Conservation (phyloP, 2,797 vertebrate species). For the Kryptopterus vitreolus region DNA sequence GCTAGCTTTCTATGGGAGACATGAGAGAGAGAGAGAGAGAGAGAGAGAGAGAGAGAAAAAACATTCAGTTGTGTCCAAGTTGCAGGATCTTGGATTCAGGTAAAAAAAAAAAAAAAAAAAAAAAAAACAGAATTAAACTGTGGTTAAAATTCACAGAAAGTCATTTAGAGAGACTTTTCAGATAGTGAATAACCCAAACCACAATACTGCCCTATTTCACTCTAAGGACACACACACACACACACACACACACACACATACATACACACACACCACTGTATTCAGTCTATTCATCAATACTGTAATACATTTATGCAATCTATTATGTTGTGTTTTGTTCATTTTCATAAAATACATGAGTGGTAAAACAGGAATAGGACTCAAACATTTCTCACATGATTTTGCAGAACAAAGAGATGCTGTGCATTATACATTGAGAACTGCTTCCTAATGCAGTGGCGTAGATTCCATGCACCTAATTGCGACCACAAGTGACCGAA, state of each 20-base stretch:
- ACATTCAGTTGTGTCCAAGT: not conserved
- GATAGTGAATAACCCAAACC: no score
- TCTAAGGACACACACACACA: not conserved
- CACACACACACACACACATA: no score
- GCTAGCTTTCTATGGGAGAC: not conserved
- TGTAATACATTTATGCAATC: no score
- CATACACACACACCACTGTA: no score
- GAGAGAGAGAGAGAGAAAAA: not conserved
- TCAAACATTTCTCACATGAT: not conserved
- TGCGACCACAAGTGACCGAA: not conserved
- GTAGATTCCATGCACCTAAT: not conserved
- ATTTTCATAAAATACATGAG: not conserved
- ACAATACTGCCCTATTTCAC: not conserved
- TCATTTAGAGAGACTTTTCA: not conserved
- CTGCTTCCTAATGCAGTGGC: no score
- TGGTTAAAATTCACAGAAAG: not conserved
- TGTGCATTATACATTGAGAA: not conserved
- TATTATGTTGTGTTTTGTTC: not conserved
- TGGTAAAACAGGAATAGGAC: not conserved
- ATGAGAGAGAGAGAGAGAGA: no score
- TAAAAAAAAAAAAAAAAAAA: no score
- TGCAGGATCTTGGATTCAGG: not conserved
- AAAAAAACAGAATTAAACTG: not conserved
- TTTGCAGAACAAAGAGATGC: not conserved
- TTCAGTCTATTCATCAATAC: no score